Base-by-base conservation (phyloP, 2,888 invertebrate species). In the Endotricha flammealis region DNA sequence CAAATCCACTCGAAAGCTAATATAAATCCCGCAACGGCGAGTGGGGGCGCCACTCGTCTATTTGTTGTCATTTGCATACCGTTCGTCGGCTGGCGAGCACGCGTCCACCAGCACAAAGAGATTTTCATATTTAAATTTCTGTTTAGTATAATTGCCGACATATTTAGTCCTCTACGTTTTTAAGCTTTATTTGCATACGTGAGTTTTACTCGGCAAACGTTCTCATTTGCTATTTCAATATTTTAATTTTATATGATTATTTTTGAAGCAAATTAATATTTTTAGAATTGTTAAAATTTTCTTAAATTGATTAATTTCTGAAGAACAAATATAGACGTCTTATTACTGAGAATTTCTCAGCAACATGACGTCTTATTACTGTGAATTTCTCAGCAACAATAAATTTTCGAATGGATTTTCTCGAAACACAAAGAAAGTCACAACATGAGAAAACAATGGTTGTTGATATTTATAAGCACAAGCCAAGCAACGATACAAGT, bases 61-160 rank as follows among this genome's bases (percentile, higher is more conserved):
- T 72, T 76, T 76, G 57, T 56, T 41, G 53, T 59, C 67, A 81
- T 81, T 81, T 71, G 69, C 80, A 81, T 81, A 77, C 53, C 46
- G 53, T 47, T 59, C 62, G 64, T 52, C 51, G 50, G 38, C 46
- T 53, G 53, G 46, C 41, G 40, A 53, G 49, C 41, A 39, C 35
- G 37, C 36, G 39, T 31, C 34, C 37, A 53, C 53, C 42, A 55
- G 46, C 54, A 72, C 72, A 78, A 74, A 73, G 69, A 64, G 64
- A 73, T 78, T 75, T 75, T 79, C 70, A 76, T 79, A 80, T 78
- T 79, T 73, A 76, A 79, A 79, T 75, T 69, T 70, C 67, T 71
- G 59, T 76, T 76, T 75, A 70, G 69, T 75, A 62, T 77, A 79
- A 79, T 78, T 78, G 69, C 72, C 60, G 43, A 65, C 69, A 65